Conservation (phyloP, 1,140 invertebrate genomes). For the Cryptotermes secundus region DNA sequence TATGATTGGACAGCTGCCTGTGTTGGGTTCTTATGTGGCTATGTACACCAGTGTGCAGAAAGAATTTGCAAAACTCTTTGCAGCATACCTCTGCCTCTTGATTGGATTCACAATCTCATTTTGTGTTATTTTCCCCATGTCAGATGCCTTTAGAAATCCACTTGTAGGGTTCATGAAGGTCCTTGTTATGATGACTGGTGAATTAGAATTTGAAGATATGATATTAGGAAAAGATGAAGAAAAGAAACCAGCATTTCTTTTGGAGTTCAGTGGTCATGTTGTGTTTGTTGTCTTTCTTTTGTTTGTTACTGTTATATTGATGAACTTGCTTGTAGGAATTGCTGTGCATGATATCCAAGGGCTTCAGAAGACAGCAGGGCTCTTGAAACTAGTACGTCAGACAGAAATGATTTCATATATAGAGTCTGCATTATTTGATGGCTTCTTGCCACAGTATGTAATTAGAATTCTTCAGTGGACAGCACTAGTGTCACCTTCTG, state of each 20-base stretch:
- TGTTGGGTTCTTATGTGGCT: conserved; percentile 83
- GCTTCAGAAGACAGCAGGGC: conserved; percentile 70
- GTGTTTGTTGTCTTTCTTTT: conserved; percentile 72
- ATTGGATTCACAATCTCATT: conserved; percentile 85
- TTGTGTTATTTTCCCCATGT: conserved; percentile 79
- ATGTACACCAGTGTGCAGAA: conserved; percentile 84
- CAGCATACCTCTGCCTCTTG: conserved; percentile 79
- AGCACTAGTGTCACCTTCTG: conserved; percentile 71
- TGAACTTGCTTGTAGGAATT: conserved; percentile 78
- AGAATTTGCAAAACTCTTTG: conserved; percentile 78
- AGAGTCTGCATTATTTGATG: conserved; percentile 67
- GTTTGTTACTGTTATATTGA: conserved; percentile 77
- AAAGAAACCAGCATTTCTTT: conserved; percentile 57
- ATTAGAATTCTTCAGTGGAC: conserved; percentile 70
- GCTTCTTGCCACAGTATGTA: conserved; percentile 65
- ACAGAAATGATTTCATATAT: conserved; percentile 75
- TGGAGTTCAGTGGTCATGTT: conserved; percentile 70
- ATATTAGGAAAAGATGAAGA: conserved; percentile 63
- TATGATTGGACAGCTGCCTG: conserved; percentile 80
- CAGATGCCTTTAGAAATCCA: conserved; percentile 74
- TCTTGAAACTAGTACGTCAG: conserved; percentile 74
- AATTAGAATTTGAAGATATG: conserved; percentile 67
- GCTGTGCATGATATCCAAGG: conserved; percentile 79
- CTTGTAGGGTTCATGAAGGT: conserved; percentile 79
- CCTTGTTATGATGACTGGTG: conserved; percentile 88